Evolutionary conservation across 2,113 vertebrate species (phyloP).

Genomic region (Pseudorhombus dupliciocellatus): DNA sequence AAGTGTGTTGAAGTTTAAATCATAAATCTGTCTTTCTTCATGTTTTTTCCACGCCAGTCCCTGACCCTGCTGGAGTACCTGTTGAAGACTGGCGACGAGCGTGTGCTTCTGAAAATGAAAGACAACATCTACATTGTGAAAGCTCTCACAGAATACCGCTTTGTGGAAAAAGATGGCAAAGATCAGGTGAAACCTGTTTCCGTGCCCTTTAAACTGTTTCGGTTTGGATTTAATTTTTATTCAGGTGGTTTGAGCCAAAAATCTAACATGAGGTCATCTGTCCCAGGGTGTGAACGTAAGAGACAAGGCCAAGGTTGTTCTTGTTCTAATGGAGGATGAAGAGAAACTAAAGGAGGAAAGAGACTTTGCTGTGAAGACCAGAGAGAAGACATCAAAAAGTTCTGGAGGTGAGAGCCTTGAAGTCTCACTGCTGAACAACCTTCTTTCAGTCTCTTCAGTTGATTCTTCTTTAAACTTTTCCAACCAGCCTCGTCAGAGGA

Average conservation of each 20-base stretch:
- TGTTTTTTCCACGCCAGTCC: conserved; percentile 72
- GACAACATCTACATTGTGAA: conserved; percentile 92
- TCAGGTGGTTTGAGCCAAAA: too few relatives aligned
- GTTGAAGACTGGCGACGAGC: conserved; percentile 91
- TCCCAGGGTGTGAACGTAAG: conserved; percentile 86
- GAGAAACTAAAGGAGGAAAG: conserved; percentile 89
- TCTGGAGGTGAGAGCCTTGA: conserved; percentile 76
- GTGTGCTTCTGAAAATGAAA: conserved; percentile 87
- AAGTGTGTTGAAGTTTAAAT: too few relatives aligned
- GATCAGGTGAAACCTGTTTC: conserved; percentile 80
- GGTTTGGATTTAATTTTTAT: too few relatives aligned
- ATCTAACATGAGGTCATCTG: conserved; percentile 7
- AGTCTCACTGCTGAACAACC: not conserved
- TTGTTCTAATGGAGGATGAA: conserved; percentile 88
- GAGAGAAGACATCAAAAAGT: conserved; percentile 89
- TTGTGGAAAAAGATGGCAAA: conserved; percentile 90
- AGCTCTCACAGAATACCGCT: conserved; percentile 89
- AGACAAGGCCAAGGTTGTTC: conserved; percentile 91
- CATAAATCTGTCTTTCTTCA: not conserved
- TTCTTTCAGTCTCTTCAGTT: not conserved
- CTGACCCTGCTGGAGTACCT: conserved; percentile 91
- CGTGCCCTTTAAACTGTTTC: not conserved
- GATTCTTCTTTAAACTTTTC: not conserved
- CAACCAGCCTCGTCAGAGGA: conserved; percentile 71
- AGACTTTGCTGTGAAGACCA: conserved; percentile 88